Percentiles rank a stretch among this genome's conserved stretches.
phyloP scores from a whole-genome alignment of 1,140 invertebrate species.

The Aphelenchoides avenae region DNA sequence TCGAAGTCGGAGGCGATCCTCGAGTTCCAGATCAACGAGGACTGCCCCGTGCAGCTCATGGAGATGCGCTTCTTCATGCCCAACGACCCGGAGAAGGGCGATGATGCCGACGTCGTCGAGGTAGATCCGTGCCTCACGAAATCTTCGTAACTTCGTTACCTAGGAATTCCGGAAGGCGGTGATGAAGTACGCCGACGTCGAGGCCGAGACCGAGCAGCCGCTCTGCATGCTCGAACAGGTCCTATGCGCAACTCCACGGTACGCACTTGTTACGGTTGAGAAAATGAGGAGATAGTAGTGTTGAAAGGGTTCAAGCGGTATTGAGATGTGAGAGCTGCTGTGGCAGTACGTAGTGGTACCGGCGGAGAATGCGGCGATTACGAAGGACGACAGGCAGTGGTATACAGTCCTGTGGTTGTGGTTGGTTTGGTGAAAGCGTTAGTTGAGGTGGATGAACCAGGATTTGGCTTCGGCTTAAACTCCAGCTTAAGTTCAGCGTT shows the following conservation, averaged over 20 bases:
- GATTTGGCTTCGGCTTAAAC: no score
- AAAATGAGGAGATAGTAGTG: no score
- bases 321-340: no score
- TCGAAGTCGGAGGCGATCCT: conserved; percentile 93
- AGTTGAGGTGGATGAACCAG: no score
- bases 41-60: conserved; percentile 88
- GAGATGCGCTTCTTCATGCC: conserved; percentile 98
- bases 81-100: conserved; percentile 67
- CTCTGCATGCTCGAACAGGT: conserved; percentile 93
- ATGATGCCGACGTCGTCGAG: conserved; percentile 74
- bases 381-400: no score
- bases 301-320: not conserved
- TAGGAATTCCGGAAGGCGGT: conserved; percentile 83
- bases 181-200: conserved; percentile 92
- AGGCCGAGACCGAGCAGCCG: conserved; percentile 92
- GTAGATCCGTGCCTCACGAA: conserved; percentile 40
- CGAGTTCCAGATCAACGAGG: conserved; percentile 98
- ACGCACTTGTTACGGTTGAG: conserved; percentile 41
- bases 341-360: no score
- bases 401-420: no score
- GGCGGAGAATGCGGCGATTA: no score
- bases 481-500: no score
- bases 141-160: conserved; percentile 9
- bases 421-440: no score
- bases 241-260: conserved; percentile 95